Evolutionary conservation across 2,888 invertebrate genomes (phyloP), one percentile per base, ranked within the genome.

Genomic region (Lordiphosa andalusiaca): DNA sequence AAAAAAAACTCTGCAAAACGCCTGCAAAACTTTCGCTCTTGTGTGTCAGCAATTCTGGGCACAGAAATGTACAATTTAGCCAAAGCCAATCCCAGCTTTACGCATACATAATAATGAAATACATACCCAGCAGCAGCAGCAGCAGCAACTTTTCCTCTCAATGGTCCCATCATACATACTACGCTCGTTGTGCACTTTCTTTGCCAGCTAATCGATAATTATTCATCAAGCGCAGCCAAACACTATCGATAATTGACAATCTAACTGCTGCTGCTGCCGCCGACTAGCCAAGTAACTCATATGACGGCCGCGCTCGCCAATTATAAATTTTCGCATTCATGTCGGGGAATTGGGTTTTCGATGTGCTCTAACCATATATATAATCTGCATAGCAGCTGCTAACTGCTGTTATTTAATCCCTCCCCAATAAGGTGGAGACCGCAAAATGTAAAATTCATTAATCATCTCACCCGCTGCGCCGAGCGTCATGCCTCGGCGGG

Each of bases 231-330:
- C 69, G 58, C 62, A 41, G 64, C 46, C 68, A 53, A 73, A 65
- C 78, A 82, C 67, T 82, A 83, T 83, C 83, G 74, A 68, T 84
- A 84, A 84, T 84, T 84, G 84, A 76, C 71, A 85, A 84, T 85
- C 84, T 84, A 57, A 66, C 64, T 64, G 61, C 62, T 56, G 56
- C 50, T 37, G 35, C 33, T 46, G 39, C 9, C 19, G 25, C 4
- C 48, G 9, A 13, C 48, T 37, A 30, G 42, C 42, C 30, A 30
- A 44, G 42, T 16, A 25, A 30, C 13, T 33, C 30, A 19, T 39
- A 16, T 30, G 33, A 44, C 13, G 33, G 44, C 52, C 5, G 37
- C 38, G 30, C 35, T 59, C 54, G 62, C 54, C 62, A 63, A 63
- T 63, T 63, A 63, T 63, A 54, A 62, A 46, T 62, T 63, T 63